Percentiles rank a stretch among this genome's conserved stretches.
Evolutionary conservation across 2,888 invertebrate genomes (phyloP).

Genomic region (Spatulosminthurus flaviceps): DNA sequence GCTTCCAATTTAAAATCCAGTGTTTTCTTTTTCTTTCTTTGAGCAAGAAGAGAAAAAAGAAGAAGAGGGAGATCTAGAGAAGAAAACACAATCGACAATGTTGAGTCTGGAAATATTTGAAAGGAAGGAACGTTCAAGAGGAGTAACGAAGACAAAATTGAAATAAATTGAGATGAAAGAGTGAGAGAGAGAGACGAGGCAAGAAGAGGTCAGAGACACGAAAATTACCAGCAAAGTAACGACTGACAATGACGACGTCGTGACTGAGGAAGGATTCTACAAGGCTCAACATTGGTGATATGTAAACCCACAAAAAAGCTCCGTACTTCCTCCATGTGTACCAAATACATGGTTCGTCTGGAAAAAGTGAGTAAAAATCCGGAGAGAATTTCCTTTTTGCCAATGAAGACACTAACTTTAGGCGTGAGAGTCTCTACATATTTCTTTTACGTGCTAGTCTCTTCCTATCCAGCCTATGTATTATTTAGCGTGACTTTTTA

Average conservation of each 20-base stretch:
- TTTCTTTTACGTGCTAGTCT: too few species aligned
- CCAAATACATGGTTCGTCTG: slow-evolving; percentile 13
- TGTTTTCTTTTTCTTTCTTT: too few species aligned
- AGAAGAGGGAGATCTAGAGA: too few species aligned
- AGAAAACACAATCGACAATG: too few species aligned
- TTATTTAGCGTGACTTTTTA: too few species aligned
- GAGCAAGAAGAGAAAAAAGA: too few species aligned
- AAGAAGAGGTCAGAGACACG: slow-evolving; percentile 28
- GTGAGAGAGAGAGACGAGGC: background rate
- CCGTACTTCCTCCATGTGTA: background rate
- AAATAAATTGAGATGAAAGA: background rate
- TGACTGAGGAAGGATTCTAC: background rate
- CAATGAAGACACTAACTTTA: background rate
- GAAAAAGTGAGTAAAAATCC: slow-evolving; percentile 3
- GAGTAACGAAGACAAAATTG: background rate
- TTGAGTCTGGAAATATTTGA: too few species aligned
- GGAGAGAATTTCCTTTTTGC: background rate
- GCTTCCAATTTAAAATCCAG: too few species aligned
- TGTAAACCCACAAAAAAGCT: background rate
- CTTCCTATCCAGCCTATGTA: too few species aligned
- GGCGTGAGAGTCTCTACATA: background rate
- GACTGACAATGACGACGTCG: slow-evolving; percentile 14
- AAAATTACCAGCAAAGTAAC: background rate
- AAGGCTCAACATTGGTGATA: background rate
- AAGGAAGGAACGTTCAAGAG: background rate